Conservation (phyloP, 2,888 invertebrate genomes). For the Hirtodrosophila cameraria region DNA sequence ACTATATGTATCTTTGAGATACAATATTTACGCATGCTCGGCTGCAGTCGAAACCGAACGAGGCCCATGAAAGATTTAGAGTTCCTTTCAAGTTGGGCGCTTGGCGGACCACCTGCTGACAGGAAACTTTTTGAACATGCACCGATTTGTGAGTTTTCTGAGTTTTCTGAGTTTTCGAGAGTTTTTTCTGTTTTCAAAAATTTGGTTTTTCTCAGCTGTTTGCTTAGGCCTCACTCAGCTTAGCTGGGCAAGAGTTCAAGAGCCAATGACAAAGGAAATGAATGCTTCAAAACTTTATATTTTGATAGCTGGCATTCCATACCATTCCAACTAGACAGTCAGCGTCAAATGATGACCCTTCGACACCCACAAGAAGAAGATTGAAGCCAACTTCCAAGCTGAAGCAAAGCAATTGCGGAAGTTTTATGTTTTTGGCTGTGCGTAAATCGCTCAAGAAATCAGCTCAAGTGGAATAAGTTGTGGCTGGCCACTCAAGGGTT, state of each 20-base stretch:
- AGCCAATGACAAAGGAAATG: conserved; percentile 56
- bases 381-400: conserved; percentile 25
- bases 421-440: conserved; percentile 78
- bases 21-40: conserved; percentile 50
- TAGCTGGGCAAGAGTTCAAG: not conserved
- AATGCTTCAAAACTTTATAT: conserved; percentile 18
- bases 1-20: conserved; percentile 31
- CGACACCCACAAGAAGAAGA: not conserved
- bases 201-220: too few species aligned
- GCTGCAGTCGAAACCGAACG: conserved; percentile 6
- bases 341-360: conserved; percentile 20
- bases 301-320: not conserved
- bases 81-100: conserved; percentile 57
- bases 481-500: conserved; percentile 55
- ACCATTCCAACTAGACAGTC: too few species aligned
- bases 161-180: too few species aligned
- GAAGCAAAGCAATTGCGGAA: conserved; percentile 71
- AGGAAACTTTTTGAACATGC: conserved; percentile 69
- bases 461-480: conserved; percentile 79
- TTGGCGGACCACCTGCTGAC: conserved; percentile 78
- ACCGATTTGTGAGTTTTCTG: not conserved
- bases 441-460: conserved; percentile 80
- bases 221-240: too few species aligned
- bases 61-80: conserved; percentile 59
- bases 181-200: too few species aligned